Evolutionary conservation across 2,888 invertebrate species (phyloP), one percentile per base, ranked within the genome.

Genomic region (Steromphala cineraria): DNA sequence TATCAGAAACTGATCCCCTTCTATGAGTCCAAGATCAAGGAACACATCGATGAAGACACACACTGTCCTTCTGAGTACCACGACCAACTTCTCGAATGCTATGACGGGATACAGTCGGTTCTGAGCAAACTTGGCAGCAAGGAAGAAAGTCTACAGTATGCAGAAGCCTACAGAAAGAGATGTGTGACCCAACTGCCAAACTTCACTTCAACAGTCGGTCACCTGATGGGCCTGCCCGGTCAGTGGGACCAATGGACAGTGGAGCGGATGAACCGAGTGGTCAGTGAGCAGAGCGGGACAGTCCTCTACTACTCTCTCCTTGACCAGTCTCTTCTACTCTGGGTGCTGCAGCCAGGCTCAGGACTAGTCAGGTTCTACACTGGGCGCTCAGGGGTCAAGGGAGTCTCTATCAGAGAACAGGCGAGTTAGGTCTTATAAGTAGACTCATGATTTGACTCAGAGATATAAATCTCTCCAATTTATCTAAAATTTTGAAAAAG

Each of bases 251-350:
- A 87, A 76, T 91, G 90, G 89, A 84, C 86, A 0, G 82, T 88
- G 28, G 91, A 92, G 24, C 86, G 86, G 74, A 87, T 92, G n/a
- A 85, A 79, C 10, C 82, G 89, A 3, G 85, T 89, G 2, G 90
- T 92, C 4, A 88, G 85, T 53, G 86, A 89, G 75, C 92, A 92
- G 81, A 90, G 86, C 81, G 89, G 90, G 31, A 90, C 90, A 2
- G 88, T 93, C 5, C 71, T 92, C 36, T 92, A 90, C 82, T 92
- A 91, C 85, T 90, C 90, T 2, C 76, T 92, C 31, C 80, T 92
- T n/a, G 87, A 87, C 8, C 82, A 86, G 28, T 62, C 84, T n/a
- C 77, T 92, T 53, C 82, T 92, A 31, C 79, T 92, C 8, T 93
- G 92, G 92, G 89, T 92, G 21, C 82, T 93, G 10, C 87, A 88